Conservation (phyloP, 2,888 invertebrate genomes). For the Sympetrum striolatum region DNA sequence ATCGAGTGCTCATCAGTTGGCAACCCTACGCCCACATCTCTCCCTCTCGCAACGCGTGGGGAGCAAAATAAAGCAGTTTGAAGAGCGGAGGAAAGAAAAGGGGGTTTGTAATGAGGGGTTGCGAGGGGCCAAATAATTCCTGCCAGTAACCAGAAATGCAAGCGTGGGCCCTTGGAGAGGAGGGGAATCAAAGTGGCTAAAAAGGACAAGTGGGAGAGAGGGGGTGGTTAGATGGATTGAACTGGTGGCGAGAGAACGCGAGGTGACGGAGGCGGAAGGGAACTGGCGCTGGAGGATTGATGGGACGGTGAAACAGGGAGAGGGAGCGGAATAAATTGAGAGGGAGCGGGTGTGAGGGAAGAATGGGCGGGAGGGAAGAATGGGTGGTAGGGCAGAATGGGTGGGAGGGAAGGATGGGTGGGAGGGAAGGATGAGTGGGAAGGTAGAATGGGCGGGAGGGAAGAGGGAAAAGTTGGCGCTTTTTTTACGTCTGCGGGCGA, state of each 20-base stretch:
- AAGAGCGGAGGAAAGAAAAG: background rate
- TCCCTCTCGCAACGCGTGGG: background rate
- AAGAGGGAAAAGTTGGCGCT: background rate
- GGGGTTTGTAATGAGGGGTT: background rate
- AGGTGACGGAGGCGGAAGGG: background rate
- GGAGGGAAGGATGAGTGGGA: background rate
- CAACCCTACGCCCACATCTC: background rate
- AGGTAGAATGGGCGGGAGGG: background rate
- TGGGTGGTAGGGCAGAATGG: background rate
- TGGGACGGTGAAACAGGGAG: background rate
- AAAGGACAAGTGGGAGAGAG: background rate
- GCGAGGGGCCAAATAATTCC: background rate
- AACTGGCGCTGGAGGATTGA: conserved; percentile 2
- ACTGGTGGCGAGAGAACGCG: background rate
- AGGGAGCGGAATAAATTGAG: conserved; percentile 21
- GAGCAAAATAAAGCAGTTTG: background rate
- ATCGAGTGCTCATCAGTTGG: background rate
- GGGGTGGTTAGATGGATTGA: background rate
- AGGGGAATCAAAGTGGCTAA: background rate
- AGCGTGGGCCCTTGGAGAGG: background rate
- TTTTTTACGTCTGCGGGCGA: too few species aligned
- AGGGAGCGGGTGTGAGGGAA: background rate
- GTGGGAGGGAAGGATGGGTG: background rate
- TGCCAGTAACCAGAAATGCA: conserved; percentile 4
- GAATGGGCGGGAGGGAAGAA: background rate